Conservation (phyloP, 2,888 invertebrate genomes). For the Cantharis flavilabris region DNA sequence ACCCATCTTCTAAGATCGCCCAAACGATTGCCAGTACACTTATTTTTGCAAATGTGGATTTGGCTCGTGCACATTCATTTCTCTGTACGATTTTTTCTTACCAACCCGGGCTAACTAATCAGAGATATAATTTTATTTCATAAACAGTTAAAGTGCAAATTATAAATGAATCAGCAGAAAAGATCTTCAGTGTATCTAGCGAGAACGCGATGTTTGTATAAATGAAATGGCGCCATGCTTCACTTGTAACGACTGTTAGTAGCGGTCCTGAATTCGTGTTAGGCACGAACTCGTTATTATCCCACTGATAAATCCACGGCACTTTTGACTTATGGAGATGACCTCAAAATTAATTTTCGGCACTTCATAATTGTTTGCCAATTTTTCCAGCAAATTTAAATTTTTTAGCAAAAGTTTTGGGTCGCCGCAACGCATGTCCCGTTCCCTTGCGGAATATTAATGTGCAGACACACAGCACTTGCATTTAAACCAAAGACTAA, state of each 20-base stretch:
- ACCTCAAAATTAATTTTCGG: slow-evolving; percentile 31
- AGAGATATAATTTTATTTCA: slow-evolving; percentile 27
- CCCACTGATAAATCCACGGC: slow-evolving; percentile 50
- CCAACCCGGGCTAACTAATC: slow-evolving; percentile 1
- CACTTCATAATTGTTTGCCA: slow-evolving; percentile 23
- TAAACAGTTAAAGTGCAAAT: slow-evolving; percentile 32
- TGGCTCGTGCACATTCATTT: not conserved
- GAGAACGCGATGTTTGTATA: slow-evolving; percentile 55
- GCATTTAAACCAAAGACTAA: slow-evolving; percentile 1
- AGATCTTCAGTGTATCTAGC: slow-evolving; percentile 34
- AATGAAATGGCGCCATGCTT: slow-evolving; percentile 58
- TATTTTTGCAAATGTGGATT: slow-evolving; percentile 13
- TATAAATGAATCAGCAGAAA: slow-evolving; percentile 40
- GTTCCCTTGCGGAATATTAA: not conserved
- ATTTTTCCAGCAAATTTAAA: slow-evolving; percentile 10
- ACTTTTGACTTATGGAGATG: slow-evolving; percentile 45
- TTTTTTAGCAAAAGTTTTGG: not conserved
- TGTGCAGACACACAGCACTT: not conserved
- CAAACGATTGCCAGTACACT: slow-evolving; percentile 22
- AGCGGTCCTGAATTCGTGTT: slow-evolving; percentile 54
- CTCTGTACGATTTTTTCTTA: not conserved
- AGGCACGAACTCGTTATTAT: slow-evolving; percentile 55
- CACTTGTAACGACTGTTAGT: slow-evolving; percentile 56
- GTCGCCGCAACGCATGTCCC: not conserved
- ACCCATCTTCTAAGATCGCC: slow-evolving; percentile 35